Percentiles rank a stretch among this genome's conserved stretches.
phyloP scores from a whole-genome alignment of 2,797 vertebrate genomes.

The Thunnus albacares region DNA sequence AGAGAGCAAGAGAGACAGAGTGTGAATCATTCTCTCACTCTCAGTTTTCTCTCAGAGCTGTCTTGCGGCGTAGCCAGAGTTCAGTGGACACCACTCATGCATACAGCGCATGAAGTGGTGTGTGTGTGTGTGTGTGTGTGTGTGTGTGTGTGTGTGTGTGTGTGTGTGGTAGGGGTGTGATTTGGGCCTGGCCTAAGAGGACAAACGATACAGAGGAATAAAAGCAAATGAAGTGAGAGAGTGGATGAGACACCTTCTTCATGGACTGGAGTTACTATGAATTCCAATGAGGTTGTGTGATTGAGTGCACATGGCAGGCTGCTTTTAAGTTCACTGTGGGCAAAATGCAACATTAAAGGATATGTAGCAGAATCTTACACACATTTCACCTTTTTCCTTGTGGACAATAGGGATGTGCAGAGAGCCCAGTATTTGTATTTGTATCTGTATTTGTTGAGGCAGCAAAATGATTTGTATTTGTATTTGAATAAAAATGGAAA shows the following conservation, averaged over 20 bases:
- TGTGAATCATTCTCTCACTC: conserved; percentile 69
- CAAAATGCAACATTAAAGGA: background rate
- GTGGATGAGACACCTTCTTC: conserved; percentile 47
- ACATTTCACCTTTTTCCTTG: background rate
- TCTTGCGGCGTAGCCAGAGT: conserved; percentile 60
- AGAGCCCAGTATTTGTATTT: too few species aligned
- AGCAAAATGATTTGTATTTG: too few species aligned
- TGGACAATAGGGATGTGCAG: background rate
- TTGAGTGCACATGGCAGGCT: conserved; percentile 22
- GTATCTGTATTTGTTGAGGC: too few species aligned
- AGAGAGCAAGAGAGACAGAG: conserved; percentile 8
- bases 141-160: conserved; percentile 27
- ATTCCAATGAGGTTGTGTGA: conserved; percentile 47
- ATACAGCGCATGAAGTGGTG: conserved; percentile 29
- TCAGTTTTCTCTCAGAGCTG: conserved; percentile 39
- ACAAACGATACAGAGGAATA: conserved; percentile 41
- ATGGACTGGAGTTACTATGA: conserved; percentile 49
- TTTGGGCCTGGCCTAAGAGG: conserved; percentile 36
- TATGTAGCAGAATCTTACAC: background rate
- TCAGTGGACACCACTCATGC: conserved; percentile 66
- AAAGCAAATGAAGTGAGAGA: conserved; percentile 46
- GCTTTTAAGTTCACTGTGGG: conserved; percentile 18
- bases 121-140: conserved; percentile 30
- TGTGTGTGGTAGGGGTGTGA: conserved; percentile 6
- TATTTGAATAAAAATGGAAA: too few species aligned